Evolutionary conservation across 2,888 invertebrate species (phyloP).

Genomic region (Papilio demoleus): DNA sequence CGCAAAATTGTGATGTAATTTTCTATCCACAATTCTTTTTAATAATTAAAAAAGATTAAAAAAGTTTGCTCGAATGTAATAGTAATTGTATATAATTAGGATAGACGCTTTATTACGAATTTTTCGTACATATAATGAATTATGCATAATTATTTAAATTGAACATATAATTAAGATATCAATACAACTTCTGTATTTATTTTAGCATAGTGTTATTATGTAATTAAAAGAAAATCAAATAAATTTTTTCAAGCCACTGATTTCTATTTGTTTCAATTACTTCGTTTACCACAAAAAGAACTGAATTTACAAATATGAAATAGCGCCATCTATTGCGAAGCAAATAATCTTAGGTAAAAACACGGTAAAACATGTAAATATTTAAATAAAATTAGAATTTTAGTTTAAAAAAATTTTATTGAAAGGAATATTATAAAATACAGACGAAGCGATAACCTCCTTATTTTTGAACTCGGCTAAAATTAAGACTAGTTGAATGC

Average conservation of each 20-base stretch:
- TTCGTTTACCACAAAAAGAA: not conserved
- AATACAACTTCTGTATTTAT: constrained; percentile 81
- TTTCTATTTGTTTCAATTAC: constrained; percentile 49
- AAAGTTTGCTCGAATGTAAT: constrained; percentile 61
- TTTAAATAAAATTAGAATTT: too few species aligned
- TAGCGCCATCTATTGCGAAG: not conserved
- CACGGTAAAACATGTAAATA: too few species aligned
- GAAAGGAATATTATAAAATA: too few species aligned
- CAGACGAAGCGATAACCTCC: too few species aligned
- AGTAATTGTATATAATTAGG: constrained; percentile 75
- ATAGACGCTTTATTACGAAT: constrained; percentile 62
- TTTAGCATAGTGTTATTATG: constrained; percentile 79
- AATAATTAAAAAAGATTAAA: constrained; percentile 26
- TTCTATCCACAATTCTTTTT: constrained; percentile 35
- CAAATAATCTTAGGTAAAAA: too few species aligned
- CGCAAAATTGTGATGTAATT: constrained; percentile 40
- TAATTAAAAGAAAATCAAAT: constrained; percentile 80
- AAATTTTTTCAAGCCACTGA: constrained; percentile 83
- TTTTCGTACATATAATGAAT: constrained; percentile 60
- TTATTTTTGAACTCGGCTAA: too few species aligned
- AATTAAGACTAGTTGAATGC: too few species aligned
- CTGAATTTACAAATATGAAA: too few species aligned
- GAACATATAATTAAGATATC: constrained; percentile 75
- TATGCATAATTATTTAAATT: constrained; percentile 74
- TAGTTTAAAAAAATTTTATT: too few species aligned